Conservation (phyloP, 2,797 vertebrate species). For the Gadopsis marmoratus region DNA sequence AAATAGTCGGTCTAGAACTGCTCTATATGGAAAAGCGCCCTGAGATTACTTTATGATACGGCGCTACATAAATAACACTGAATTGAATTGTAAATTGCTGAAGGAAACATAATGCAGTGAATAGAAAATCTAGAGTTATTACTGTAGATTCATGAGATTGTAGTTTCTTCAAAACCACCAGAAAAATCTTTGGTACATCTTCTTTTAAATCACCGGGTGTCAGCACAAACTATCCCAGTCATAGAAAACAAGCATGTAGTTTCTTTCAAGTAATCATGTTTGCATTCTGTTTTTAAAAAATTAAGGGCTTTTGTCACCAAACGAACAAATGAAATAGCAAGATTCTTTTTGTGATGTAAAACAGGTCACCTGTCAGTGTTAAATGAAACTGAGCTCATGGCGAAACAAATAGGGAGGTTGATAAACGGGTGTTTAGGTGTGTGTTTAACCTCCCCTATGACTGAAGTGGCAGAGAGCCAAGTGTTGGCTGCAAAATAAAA, state of each 20-base stretch:
- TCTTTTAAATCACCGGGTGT: not conserved
- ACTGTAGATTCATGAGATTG: not conserved
- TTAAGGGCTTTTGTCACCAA: slow-evolving; percentile 23
- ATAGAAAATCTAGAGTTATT: not conserved
- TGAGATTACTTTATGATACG: no score
- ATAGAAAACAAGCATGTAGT: not conserved
- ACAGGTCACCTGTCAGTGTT: not conserved
- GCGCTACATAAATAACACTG: no score
- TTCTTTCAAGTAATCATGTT: not conserved
- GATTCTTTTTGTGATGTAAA: not conserved
- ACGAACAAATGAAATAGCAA: not conserved
- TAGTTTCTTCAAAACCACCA: not conserved
- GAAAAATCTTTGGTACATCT: not conserved
- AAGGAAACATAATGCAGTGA: not conserved
- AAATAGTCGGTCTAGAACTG: no score
- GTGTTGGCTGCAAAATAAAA: slow-evolving; percentile 47
- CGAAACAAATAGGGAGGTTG: slow-evolving; percentile 42
- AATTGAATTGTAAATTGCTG: not conserved
- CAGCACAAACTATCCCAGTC: not conserved
- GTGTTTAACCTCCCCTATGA: slow-evolving; percentile 59
- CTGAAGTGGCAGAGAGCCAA: slow-evolving; percentile 54
- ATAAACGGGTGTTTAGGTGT: slow-evolving; percentile 56
- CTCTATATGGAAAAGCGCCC: no score
- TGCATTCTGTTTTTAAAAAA: not conserved
- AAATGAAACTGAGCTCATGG: slow-evolving; percentile 25